Conservation (phyloP, 2,888 invertebrate species). For the Tetragonula carbonaria region DNA sequence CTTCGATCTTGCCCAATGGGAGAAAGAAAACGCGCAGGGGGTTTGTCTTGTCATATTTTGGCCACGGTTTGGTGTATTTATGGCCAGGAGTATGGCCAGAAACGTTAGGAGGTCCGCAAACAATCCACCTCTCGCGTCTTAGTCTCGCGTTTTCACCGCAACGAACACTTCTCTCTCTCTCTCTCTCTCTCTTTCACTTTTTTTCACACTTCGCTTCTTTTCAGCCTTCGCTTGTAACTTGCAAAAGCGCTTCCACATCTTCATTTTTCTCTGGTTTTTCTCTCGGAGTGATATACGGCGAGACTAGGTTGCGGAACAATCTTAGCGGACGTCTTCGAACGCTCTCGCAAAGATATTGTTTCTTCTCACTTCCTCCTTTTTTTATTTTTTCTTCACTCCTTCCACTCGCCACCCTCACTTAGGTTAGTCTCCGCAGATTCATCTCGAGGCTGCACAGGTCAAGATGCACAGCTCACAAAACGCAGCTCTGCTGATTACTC, state of each 20-base stretch:
- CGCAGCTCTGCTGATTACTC: slow-evolving; percentile 65
- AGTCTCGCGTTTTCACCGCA: slow-evolving; percentile 61
- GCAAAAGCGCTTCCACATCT: not conserved
- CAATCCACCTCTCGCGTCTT: slow-evolving; percentile 55
- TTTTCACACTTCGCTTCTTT: not conserved
- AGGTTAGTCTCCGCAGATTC: slow-evolving; percentile 48
- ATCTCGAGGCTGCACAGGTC: slow-evolving; percentile 62
- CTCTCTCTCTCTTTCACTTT: not conserved
- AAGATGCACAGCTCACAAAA: slow-evolving; percentile 65
- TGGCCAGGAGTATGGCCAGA: slow-evolving; percentile 81
- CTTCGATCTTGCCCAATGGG: slow-evolving; percentile 15
- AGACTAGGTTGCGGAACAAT: slow-evolving; percentile 66
- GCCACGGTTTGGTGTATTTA: slow-evolving; percentile 81
- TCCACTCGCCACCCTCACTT: not conserved
- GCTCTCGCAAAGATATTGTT: slow-evolving; percentile 73
- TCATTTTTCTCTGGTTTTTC: slow-evolving; percentile 20
- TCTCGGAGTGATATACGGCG: slow-evolving; percentile 60
- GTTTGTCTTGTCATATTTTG: slow-evolving; percentile 79
- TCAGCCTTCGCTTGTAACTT: slow-evolving; percentile 4
- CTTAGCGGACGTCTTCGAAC: slow-evolving; percentile 54
- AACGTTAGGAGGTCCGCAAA: slow-evolving; percentile 81
- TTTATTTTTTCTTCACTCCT: slow-evolving; percentile 1
- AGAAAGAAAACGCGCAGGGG: not conserved
- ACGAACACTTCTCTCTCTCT: slow-evolving; percentile 18
- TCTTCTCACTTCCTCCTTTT: not conserved